phyloP scores from a whole-genome alignment of 2,113 vertebrate genomes.

The zebrafish (Danio rerio) region GRCz12tu NC_133200.1:19494501-19495000 shows the following conservation, averaged over 20 bases:
- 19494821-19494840: too few relatives aligned
- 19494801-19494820: too few relatives aligned
- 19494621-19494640: neutral
- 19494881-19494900: too few relatives aligned
- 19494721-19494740: neutral
- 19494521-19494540: neutral
- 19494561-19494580: neutral
- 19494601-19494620: neutral
- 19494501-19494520: neutral
- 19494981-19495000: too few relatives aligned
- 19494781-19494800: too few relatives aligned
- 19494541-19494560: constrained; percentile 26
- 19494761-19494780: neutral
- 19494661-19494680: neutral
- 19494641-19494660: neutral
- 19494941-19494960: too few relatives aligned
- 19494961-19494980: neutral
- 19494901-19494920: too few relatives aligned
- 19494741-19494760: neutral
- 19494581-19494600: neutral
- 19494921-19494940: too few relatives aligned
- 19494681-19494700: too few relatives aligned
- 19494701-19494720: neutral
- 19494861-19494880: too few relatives aligned
- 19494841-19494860: too few relatives aligned